These are phyloP conservation scores for Microcebus tavaratra DNA, from an alignment of 2,113 vertebrate species.

Conservation along the genomic window DNA sequence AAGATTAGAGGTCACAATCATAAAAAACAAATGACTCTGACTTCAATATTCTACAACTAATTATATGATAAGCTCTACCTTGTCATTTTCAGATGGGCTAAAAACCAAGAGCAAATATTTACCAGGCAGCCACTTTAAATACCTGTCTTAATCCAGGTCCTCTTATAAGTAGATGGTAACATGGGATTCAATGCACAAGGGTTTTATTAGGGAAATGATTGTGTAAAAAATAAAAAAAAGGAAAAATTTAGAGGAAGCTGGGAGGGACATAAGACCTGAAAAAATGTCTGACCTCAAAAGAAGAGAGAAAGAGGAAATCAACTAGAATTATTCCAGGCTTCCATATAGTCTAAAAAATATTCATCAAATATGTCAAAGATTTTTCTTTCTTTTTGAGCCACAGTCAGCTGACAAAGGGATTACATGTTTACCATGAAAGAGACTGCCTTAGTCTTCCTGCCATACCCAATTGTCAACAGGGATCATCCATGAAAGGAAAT, in stretches of 20 bases:
- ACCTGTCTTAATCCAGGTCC: not conserved
- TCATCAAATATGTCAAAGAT: not conserved
- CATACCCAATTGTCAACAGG: not conserved
- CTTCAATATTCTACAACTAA: not conserved
- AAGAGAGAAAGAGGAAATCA: not conserved
- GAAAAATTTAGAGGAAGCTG: accelerated
- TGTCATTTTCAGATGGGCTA: not conserved
- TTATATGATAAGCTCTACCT: not conserved
- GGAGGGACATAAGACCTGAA: not conserved
- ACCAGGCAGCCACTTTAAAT: not conserved
- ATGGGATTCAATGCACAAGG: not conserved
- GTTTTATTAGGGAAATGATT: not conserved
- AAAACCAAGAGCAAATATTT: not conserved
- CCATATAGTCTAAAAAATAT: not conserved
- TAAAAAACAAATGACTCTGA: not conserved
- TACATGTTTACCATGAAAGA: not conserved
- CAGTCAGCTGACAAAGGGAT: not conserved
- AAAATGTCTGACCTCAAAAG: not conserved
- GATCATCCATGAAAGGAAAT: not conserved
- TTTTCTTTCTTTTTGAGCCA: not conserved
- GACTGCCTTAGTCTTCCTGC: not conserved
- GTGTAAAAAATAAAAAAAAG: no score
- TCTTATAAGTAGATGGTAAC: not conserved
- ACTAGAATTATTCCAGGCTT: no score
- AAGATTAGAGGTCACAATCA: not conserved